These are phyloP conservation scores for Phycodurus eques DNA, from an alignment of 2,113 vertebrate species.

Conservation along the genomic window DNA sequence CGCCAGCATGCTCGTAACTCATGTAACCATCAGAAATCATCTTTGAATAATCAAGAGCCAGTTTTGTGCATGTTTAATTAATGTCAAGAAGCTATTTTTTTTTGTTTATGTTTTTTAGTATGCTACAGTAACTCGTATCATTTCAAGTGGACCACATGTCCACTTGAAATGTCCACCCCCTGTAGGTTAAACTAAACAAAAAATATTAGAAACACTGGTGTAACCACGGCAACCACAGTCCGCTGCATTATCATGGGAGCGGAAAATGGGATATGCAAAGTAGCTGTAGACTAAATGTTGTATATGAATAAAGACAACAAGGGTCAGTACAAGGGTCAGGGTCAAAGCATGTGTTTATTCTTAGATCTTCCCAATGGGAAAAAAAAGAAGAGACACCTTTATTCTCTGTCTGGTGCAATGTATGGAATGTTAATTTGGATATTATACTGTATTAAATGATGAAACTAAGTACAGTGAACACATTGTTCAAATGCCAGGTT, in stretches of 20 bases:
- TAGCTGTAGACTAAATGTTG: constrained; percentile 2
- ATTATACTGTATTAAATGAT: too few species aligned
- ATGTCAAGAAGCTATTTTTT: constrained; percentile 47
- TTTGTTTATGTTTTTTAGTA: not conserved
- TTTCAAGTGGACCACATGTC: constrained; percentile 34
- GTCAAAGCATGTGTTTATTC: not conserved
- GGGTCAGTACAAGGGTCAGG: constrained; percentile 7
- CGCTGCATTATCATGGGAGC: constrained; percentile 29
- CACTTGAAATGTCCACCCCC: constrained; percentile 29
- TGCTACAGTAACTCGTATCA: constrained; percentile 46
- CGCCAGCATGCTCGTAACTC: too few species aligned
- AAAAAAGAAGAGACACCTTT: not conserved
- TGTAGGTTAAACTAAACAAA: constrained; percentile 11
- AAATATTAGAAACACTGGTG: constrained; percentile 24
- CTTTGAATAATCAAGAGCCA: constrained; percentile 44
- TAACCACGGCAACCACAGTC: constrained; percentile 34
- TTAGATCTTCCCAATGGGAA: not conserved
- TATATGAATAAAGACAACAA: not conserved
- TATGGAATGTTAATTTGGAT: too few species aligned
- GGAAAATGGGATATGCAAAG: constrained; percentile 28
- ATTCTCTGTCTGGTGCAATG: not conserved
- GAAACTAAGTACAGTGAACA: too few species aligned
- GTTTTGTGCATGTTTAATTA: constrained; percentile 61
- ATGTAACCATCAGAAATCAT: too few species aligned
- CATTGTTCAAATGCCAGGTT: too few species aligned